Evolutionary conservation across 2,113 vertebrate genomes (phyloP), one percentile per base, ranked within the genome.

Genomic region (Microtus oregoni): DNA sequence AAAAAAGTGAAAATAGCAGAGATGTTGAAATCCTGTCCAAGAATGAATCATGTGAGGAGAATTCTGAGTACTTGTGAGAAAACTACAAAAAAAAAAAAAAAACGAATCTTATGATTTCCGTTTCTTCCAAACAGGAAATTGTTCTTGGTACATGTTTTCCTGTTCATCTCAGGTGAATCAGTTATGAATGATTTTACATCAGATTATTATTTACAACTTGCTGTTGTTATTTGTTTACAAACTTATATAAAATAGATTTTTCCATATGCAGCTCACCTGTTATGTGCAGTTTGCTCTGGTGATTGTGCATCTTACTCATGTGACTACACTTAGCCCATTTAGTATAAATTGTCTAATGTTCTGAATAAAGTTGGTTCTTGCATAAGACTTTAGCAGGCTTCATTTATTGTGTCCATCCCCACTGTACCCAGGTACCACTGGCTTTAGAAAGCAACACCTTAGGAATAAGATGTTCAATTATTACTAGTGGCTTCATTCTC

Each of bases 81-180:
- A 81, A 81, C 50, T 55, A 2, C 32, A 4, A 38, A 3, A 22
- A n/a, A n/a, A 4, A 24, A 77, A 77, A 15, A 4, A 24, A 77
- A 77, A 15, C 15, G 47, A 81, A 19, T 26, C 11, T 24, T 58
- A 9, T n/a, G 50, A 81, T 19, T 7, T 81, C 10, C 13, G 32
- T 55, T 58, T 58, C 52, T 82, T 58, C n/a, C 24, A 24, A 58
- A 82, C 20, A 22, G 3, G 35, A n/a, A 26, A 26, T 38, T 61
- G 5, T 26, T 82, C n/a, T 26, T 38, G 32, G 9, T n/a, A 55
- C 35, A 14, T 38, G 0, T 58, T 61, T 81, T 35, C 30, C 11
- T 58, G 10, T n/a, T 0, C 0, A 2, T 38, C 35, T 4, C 22
- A 61, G 52, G 3, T 38, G 0, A 4, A 61, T 5, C 20, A 26